Percentiles rank a stretch among this genome's conserved stretches.
phyloP scores from a whole-genome alignment of 1,140 invertebrate genomes.

The Cydia splendana region DNA sequence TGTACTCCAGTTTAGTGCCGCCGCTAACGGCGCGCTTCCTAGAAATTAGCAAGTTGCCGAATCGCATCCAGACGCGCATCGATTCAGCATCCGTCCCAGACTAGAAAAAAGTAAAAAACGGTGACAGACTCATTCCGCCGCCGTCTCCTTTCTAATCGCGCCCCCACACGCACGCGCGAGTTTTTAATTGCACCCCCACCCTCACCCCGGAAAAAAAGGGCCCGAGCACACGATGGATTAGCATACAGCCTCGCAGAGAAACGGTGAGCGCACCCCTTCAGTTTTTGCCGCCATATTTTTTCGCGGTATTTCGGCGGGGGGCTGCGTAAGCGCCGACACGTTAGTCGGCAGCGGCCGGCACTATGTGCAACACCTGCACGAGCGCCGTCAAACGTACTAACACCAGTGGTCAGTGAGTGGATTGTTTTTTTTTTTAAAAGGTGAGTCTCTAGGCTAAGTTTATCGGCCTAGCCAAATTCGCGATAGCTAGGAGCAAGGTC shows the following conservation, averaged over 20 bases:
- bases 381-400: slow-evolving; percentile 44
- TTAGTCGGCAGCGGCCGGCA: slow-evolving; percentile 71
- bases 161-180: slow-evolving; percentile 75
- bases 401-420: slow-evolving; percentile 54
- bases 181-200: slow-evolving; percentile 75
- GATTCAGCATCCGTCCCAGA: slow-evolving; percentile 65
- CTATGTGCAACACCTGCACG: slow-evolving; percentile 59
- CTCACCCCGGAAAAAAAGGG: slow-evolving; percentile 73
- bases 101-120: slow-evolving; percentile 77
- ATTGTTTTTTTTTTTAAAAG: slow-evolving; percentile 48
- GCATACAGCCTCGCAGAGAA: slow-evolving; percentile 71
- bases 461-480: slow-evolving; percentile 65
- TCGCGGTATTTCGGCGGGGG: slow-evolving; percentile 51
- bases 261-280: slow-evolving; percentile 68
- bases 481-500: slow-evolving; percentile 76
- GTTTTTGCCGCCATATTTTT: slow-evolving; percentile 73
- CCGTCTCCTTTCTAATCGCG: slow-evolving; percentile 76
- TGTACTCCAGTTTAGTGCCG: slow-evolving; percentile 26
- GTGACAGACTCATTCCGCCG: slow-evolving; percentile 70
- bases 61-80: slow-evolving; percentile 49
- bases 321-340: slow-evolving; percentile 67
- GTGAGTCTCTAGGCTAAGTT: slow-evolving; percentile 58
- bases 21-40: not conserved
- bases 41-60: slow-evolving; percentile 28
- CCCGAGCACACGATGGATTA: slow-evolving; percentile 72